Evolutionary conservation across 2,888 invertebrate genomes (phyloP).

Genomic region (Blastobasis lacticolella): DNA sequence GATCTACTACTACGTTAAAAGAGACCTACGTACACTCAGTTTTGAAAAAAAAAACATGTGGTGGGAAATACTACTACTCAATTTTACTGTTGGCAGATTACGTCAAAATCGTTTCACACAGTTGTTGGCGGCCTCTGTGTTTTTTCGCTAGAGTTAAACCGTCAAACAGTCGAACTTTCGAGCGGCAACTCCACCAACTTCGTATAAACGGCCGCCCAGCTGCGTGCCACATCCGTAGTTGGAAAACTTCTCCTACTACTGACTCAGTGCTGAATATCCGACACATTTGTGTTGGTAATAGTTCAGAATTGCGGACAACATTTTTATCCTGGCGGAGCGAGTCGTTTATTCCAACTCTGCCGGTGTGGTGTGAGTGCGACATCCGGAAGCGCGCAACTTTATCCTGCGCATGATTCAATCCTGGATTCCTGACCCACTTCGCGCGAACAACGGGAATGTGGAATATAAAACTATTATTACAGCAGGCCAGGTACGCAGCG

Average conservation of each 20-base stretch:
- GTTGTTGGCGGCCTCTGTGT: too few species aligned
- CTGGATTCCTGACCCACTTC: conserved; percentile 12
- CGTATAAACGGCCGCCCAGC: neutral
- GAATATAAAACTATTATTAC: conserved; percentile 13
- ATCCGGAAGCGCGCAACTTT: conserved; percentile 8
- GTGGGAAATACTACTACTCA: too few species aligned
- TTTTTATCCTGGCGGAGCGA: neutral
- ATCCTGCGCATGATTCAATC: conserved; percentile 8
- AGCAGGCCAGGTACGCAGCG: conserved; percentile 11
- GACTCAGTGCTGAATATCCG: conserved; percentile 22
- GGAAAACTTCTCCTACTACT: conserved; percentile 4
- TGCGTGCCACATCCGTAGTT: neutral
- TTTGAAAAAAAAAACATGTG: too few species aligned
- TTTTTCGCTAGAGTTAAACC: too few species aligned
- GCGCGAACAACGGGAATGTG: conserved; percentile 6
- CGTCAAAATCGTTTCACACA: too few species aligned
- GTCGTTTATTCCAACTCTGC: conserved; percentile 2
- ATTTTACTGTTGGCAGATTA: too few species aligned
- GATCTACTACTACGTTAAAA: too few species aligned
- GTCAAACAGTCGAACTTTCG: too few species aligned
- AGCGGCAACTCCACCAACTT: too few species aligned
- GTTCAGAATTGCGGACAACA: too few species aligned
- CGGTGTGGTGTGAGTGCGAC: neutral
- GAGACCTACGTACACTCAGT: too few species aligned
- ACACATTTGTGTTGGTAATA: neutral